Evolutionary conservation across 2,113 vertebrate genomes (phyloP).

Genomic region (Caranx ignobilis): DNA sequence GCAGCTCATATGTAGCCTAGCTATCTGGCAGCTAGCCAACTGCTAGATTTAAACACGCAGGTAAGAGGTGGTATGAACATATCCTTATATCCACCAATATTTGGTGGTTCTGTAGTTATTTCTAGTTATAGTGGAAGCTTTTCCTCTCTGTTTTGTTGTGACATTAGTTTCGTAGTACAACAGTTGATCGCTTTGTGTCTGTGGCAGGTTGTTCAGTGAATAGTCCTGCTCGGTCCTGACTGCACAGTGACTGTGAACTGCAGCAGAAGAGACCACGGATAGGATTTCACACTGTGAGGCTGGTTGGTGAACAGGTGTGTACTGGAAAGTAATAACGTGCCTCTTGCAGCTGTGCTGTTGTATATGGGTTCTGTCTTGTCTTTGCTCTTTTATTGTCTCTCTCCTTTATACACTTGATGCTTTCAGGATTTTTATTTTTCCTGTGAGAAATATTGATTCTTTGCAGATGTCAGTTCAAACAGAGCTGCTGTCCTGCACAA

Average conservation of each 20-base stretch:
- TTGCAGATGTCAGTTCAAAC: background rate
- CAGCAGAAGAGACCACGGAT: background rate
- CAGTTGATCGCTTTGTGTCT: background rate
- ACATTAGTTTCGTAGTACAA: background rate
- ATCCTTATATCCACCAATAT: background rate
- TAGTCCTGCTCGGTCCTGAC: background rate
- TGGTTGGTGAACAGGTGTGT: slow-evolving; percentile 17
- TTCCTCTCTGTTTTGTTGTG: background rate
- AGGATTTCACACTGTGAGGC: background rate
- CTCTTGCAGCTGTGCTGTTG: background rate
- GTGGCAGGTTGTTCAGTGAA: slow-evolving; percentile 18
- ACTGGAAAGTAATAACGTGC: background rate
- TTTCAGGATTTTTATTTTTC: background rate
- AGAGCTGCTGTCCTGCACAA: background rate
- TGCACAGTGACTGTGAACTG: background rate
- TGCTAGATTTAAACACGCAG: background rate
- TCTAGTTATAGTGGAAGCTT: no score
- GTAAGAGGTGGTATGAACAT: background rate
- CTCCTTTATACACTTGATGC: background rate
- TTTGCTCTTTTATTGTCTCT: background rate
- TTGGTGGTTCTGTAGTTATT: background rate
- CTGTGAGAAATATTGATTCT: background rate
- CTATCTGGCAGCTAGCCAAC: background rate
- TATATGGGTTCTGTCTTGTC: background rate
- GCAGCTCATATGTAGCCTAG: background rate